Conservation (phyloP, 2,113 vertebrate species). For the Tringa solitaria region DNA sequence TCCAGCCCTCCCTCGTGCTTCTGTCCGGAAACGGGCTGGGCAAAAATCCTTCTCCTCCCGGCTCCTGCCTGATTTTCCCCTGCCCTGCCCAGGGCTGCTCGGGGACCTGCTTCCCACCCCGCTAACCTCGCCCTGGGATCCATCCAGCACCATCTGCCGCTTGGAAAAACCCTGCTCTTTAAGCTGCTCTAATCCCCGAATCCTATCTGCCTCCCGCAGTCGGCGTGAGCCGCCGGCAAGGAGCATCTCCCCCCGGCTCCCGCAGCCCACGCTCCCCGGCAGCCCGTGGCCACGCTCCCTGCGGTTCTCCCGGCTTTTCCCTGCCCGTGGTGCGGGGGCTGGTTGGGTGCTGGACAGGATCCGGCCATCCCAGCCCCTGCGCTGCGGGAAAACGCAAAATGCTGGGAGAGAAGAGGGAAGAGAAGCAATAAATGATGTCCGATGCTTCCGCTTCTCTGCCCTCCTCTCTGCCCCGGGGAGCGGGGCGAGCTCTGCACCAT, state of each 20-base stretch:
- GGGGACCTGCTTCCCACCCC: constrained; percentile 30
- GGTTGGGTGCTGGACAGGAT: not conserved
- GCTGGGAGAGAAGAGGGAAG: not conserved
- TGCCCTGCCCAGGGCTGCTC: constrained; percentile 1
- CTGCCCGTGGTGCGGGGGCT: not conserved
- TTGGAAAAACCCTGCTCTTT: constrained; percentile 44
- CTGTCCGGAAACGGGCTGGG: not conserved
- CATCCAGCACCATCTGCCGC: constrained; percentile 59
- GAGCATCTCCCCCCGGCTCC: not conserved
- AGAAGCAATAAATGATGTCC: not conserved
- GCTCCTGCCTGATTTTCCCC: not conserved
- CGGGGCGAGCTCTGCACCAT: not conserved
- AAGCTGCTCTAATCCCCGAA: constrained; percentile 54
- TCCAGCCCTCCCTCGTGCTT: not conserved
- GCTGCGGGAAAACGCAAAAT: not conserved
- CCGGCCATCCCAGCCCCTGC: not conserved
- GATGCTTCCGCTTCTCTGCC: not conserved
- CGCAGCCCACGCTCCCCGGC: not conserved
- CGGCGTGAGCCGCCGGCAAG: not conserved
- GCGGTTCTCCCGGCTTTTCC: not conserved
- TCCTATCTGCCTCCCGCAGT: constrained; percentile 40
- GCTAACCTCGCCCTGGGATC: constrained; percentile 35
- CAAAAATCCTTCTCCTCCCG: not conserved
- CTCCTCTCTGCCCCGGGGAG: not conserved
- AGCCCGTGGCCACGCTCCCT: not conserved